phyloP scores from a whole-genome alignment of 2,797 vertebrate species.

The Halcyon badia region DNA sequence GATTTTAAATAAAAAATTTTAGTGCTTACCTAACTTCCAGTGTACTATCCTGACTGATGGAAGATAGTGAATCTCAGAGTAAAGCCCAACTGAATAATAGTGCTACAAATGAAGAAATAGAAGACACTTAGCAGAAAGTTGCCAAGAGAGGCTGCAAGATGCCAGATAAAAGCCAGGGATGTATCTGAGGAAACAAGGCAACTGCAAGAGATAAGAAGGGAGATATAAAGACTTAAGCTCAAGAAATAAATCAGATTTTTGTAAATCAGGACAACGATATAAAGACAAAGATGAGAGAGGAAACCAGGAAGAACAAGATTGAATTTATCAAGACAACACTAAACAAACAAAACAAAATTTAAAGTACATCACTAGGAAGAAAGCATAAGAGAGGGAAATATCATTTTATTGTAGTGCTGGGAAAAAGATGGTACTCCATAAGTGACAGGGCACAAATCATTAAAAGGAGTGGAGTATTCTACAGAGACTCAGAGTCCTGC shows the following conservation, averaged over 20 bases:
- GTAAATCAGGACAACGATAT: slow-evolving; percentile 27
- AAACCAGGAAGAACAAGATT: slow-evolving; percentile 42
- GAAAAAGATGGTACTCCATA: slow-evolving; percentile 38
- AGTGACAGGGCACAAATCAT: slow-evolving; percentile 63
- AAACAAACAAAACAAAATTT: slow-evolving; percentile 51
- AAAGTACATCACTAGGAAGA: slow-evolving; percentile 34
- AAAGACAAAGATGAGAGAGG: slow-evolving; percentile 21
- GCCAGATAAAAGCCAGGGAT: slow-evolving; percentile 41
- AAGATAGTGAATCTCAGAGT: neutral
- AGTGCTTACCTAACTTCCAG: neutral
- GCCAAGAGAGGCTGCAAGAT: slow-evolving; percentile 32
- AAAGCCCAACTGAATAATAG: neutral
- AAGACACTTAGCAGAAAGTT: slow-evolving; percentile 37
- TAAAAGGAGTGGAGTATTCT: slow-evolving; percentile 70
- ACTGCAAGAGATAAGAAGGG: slow-evolving; percentile 28
- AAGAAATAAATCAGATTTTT: slow-evolving; percentile 48
- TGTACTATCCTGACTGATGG: neutral
- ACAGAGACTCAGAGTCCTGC: slow-evolving; percentile 55
- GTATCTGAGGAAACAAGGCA: slow-evolving; percentile 39
- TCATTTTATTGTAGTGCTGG: slow-evolving; percentile 30
- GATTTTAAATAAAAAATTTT: neutral
- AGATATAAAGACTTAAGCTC: slow-evolving; percentile 24
- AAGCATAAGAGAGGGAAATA: slow-evolving; percentile 37
- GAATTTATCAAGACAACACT: slow-evolving; percentile 40
- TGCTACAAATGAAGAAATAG: slow-evolving; percentile 38